Evolutionary conservation across 2,797 vertebrate species (phyloP), one percentile per base, ranked within the genome.

Genomic region (Eurystomus glaucurus): DNA sequence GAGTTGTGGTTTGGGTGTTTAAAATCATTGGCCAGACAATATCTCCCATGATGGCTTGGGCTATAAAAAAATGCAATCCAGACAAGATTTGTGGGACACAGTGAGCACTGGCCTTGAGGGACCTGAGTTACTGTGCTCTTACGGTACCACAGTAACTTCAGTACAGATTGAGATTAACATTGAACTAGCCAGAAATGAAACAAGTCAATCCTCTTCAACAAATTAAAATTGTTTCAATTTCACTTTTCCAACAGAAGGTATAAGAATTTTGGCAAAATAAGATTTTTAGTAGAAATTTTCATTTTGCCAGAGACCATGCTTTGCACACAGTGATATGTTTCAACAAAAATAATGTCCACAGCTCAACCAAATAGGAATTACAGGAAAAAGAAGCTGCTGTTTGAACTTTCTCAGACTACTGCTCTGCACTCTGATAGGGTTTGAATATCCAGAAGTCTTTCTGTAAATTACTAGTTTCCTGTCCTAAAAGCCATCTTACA

Each of bases 1-100:
- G 70, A 92, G 28, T 55, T 95, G 69, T 82, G 88, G 76, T 84
- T 93, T 92, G 93, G 35, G 51, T 90, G 70, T 91, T 91, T 4
- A 5, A 76, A 88, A 26, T 93, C 72, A 57, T 84, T 86, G 83
- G 54, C 83, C 66, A 81, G 69, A 81, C 35, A 79, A 19, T 29
- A 46, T 90, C 65, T 90, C 70, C 54, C 55, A 17, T 62, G 74
- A 78, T 82, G 79, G 37, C 57, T 80, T 65, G 50, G 69, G 33
- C 76, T 82, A 41, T 89, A 76, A 93, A 90, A 11, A 90, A 92
- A 58, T 26, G 8, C 31, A 51, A 31, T 87, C 52, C 51, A 77
- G 70, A 50, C 83, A 89, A 91, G 92, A 86, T 95, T 61, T 86
- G 66, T 88, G 35, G 51, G 55, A 76, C 41, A 46, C 28, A 20